phyloP scores from a whole-genome alignment of 2,797 vertebrate species.

The Acanthurus tractus region DNA sequence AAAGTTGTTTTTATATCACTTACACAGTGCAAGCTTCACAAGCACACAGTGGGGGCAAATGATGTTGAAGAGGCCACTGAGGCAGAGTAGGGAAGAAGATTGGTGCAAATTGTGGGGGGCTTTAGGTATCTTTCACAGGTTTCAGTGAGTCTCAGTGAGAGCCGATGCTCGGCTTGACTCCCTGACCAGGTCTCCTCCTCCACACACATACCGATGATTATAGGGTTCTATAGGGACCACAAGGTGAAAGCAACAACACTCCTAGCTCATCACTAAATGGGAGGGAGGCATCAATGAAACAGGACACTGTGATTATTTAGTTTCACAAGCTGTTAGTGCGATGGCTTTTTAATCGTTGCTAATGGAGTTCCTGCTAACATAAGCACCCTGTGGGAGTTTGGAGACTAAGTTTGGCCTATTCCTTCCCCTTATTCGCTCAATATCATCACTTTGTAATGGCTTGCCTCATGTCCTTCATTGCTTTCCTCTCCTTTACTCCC shows the following conservation, averaged over 20 bases:
- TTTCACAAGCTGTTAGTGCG: conserved; percentile 70
- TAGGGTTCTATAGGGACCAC: conserved; percentile 43
- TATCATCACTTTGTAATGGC: conserved; percentile 48
- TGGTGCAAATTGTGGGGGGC: conserved; percentile 1
- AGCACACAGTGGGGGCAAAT: conserved; percentile 5
- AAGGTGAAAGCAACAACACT: conserved; percentile 58
- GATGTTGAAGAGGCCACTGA: conserved; percentile 1
- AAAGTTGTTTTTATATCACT: conserved; percentile 11
- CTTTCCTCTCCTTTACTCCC: background rate
- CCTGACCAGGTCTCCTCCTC: conserved; percentile 31
- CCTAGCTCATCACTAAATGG: conserved; percentile 64
- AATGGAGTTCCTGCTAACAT: conserved; percentile 70
- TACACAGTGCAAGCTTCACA: conserved; percentile 10
- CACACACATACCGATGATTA: conserved; percentile 49
- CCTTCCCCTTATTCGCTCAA: conserved; percentile 28
- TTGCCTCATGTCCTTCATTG: conserved; percentile 37
- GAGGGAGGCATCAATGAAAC: conserved; percentile 60
- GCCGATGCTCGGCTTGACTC: conserved; percentile 12
- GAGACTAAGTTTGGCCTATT: conserved; percentile 36
- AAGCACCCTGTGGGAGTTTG: conserved; percentile 67
- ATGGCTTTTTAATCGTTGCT: conserved; percentile 81
- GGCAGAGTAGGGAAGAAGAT: conserved; percentile 6
- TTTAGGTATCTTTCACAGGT: conserved; percentile 4
- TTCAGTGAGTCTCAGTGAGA: conserved; percentile 28
- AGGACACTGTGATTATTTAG: conserved; percentile 72